Evolutionary conservation across 2,888 invertebrate genomes (phyloP).

Genomic region (Phyllotreta cruciferae): DNA sequence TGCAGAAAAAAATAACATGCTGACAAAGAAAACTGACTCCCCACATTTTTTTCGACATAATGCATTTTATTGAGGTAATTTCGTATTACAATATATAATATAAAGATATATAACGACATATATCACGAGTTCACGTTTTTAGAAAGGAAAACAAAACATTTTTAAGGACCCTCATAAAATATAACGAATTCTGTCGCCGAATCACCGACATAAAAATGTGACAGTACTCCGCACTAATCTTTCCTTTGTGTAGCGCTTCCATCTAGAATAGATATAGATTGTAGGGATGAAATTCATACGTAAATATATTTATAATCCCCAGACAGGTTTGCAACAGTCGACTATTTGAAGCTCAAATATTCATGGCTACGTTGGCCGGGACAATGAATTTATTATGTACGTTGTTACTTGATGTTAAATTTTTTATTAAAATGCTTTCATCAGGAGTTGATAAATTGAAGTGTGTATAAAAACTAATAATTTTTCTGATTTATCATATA

Average conservation of each 20-base stretch:
- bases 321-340: constrained; percentile 46
- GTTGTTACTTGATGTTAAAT: too few species aligned
- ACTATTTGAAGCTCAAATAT: constrained; percentile 30
- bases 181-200: constrained; percentile 47
- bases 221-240: constrained; percentile 48
- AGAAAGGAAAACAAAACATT: constrained; percentile 42
- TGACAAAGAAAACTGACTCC: constrained; percentile 36
- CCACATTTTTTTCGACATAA: constrained; percentile 27
- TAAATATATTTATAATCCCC: constrained; percentile 46
- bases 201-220: constrained; percentile 48
- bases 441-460: too few species aligned
- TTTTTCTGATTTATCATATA: too few species aligned
- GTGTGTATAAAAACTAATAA: too few species aligned
- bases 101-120: constrained; percentile 35
- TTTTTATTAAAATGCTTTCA: too few species aligned
- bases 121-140: constrained; percentile 38
- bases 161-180: constrained; percentile 46
- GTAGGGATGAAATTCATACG: constrained; percentile 53
- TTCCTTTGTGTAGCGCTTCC: constrained; percentile 44
- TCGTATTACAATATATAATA: constrained; percentile 36
- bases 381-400: too few species aligned
- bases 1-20: constrained; percentile 24
- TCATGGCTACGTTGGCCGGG: not conserved
- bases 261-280: constrained; percentile 43
- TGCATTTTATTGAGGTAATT: constrained; percentile 44